Base-by-base conservation (phyloP, 2,888 invertebrate genomes). In the Ormyrus nitidulus region DNA sequence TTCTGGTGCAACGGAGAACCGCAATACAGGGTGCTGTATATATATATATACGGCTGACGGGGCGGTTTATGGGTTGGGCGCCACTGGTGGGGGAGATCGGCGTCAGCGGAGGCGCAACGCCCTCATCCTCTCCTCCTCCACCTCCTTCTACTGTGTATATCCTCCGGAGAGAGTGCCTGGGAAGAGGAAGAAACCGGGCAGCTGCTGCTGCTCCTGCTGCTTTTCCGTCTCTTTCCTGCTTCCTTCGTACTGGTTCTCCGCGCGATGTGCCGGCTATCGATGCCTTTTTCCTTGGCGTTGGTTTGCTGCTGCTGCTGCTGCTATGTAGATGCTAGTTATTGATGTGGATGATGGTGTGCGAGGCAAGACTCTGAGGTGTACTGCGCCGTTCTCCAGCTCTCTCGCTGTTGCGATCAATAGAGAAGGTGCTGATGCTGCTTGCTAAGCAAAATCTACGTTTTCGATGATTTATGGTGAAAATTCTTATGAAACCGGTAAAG, bases 1-100 rank as follows among this genome's bases (percentile, higher is more conserved):
- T 69, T 7, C 19, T 70, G 81, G 84, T 83, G 83, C 83, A 83
- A 84, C 84, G 83, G 82, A 83, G 85, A 83, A 78, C 80, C 81
- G 79, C 81, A 77, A 81, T 79, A 79, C 77, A 81, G 73, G 48
- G 66, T 62, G 64, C 58, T 19, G 19, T 19, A 19, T 19, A 19
- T 19, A 19, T 19, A 19, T 81, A 77, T 84, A 81, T 81, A 81
- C 78, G 1, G 65, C 73, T 54, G 72, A 83, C 82, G 83, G 84
- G 83, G 81, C 74, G 83, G 82, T 79, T 84, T 81, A 79, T 81
- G 74, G 79, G 77, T 75, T 76, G 77, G 78, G 10, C 72, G 64
- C 44, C n/a, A 51, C 46, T 73, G 81, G 81, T 81, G 81, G 81
- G 34, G 81, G 81, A 74, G 61, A 72, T 56, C 59, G 68, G 72